Conservation (phyloP, 2,113 vertebrate species). For the Eudyptes chrysolophus region DNA sequence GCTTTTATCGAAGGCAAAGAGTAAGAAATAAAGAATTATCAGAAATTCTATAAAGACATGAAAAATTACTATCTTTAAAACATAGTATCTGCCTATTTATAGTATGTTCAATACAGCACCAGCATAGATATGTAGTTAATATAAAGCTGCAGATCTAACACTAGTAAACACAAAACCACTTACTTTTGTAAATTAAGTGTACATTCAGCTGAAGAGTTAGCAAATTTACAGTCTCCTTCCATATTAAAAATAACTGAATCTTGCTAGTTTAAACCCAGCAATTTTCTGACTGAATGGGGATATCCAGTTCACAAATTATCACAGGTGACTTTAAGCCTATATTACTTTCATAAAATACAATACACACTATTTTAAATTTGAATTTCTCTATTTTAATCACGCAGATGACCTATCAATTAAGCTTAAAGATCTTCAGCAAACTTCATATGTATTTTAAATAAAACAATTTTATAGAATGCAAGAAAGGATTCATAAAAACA, state of each 20-base stretch:
- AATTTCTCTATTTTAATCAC: not conserved
- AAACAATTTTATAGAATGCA: not conserved
- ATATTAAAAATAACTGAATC: not conserved
- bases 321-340: not conserved
- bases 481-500: not conserved
- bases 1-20: not conserved
- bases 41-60: not conserved
- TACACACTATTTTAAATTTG: not conserved
- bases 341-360: not conserved
- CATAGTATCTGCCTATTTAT: not conserved
- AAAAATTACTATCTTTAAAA: not conserved
- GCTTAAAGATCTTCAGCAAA: not conserved
- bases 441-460: not conserved
- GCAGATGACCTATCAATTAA: not conserved
- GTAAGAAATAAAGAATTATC: slow-evolving; percentile 10
- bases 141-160: not conserved
- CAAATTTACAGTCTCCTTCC: not conserved
- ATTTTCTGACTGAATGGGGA: not conserved
- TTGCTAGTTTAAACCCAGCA: not conserved
- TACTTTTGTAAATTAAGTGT: not conserved
- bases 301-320: not conserved
- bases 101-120: not conserved
- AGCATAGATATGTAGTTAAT: not conserved
- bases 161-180: not conserved
- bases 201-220: not conserved